Evolutionary conservation across 35 echinoderm and acorn worm species (phyloP), one percentile per base, ranked within the genome.

Genomic region (Heliocidaris erythrogramma): DNA sequence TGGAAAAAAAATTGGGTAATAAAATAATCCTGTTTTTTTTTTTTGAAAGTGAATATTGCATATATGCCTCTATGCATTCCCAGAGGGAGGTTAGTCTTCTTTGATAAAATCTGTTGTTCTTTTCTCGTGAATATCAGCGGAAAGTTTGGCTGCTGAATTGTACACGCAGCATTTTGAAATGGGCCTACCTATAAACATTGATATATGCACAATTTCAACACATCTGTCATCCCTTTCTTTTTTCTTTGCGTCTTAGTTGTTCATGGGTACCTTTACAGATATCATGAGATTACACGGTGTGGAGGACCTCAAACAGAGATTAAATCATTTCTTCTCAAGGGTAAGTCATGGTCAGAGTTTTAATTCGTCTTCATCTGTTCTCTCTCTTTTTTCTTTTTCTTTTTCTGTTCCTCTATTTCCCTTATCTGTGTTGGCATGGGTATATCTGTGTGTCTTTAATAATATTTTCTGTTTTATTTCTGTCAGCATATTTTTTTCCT

Each of bases 251-350:
- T 47, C 31, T 89, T 89, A 99, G 98, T 94, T 99, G 49, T 99
- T 99, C 90, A 99, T 97, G 96, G 98, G 98, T 59, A 96, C 96
- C 47, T 97, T 99, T 92, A 93, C 93, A 32, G 94, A 94, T 49
- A 99, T 97, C 31, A 85, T 99, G 65, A 93, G 96, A 32, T 91
- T 94, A 69, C 95, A 96, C 52, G 97, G 96, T 12, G 85, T 99
- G 10, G 96, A 99, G 53, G 95, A 99, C 53, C 94, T 99, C 21
- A 95, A 97, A 93, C 88, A 93, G 56, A 97, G 98, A 92, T 94
- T 97, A 32, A 93, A 84, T 31, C 98, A 99, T 92, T 99, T 99
- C 96, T 99, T 97, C 88, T 94, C 69, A 85, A 93, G 96, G 91
- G 98, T 99, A 93, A 92, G 92, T 95, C 65, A 21, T 7, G 65